These are phyloP conservation scores for Condylostylus longicornis DNA, from an alignment of 1,140 invertebrate species.

Conservation along the genomic window DNA sequence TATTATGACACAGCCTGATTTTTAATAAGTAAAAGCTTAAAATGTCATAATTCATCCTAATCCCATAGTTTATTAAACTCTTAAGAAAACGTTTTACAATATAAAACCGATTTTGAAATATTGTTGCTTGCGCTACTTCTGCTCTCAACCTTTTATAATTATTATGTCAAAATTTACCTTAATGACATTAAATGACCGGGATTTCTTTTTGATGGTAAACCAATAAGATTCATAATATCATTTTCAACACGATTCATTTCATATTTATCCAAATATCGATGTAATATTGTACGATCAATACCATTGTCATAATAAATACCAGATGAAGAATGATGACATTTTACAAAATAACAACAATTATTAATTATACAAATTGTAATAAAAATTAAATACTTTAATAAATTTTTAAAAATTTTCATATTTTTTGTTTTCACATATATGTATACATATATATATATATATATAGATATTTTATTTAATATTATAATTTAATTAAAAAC, in stretches of 20 bases:
- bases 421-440: too few relatives aligned
- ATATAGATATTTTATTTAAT: too few relatives aligned
- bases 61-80: not conserved
- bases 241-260: conserved; percentile 66
- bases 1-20: not conserved
- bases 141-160: not conserved
- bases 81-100: not conserved
- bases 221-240: conserved; percentile 67
- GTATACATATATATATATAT: too few relatives aligned
- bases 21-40: not conserved
- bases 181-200: conserved; percentile 5
- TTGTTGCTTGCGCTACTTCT: not conserved
- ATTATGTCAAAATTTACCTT: conserved; percentile 4
- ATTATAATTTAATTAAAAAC: too few relatives aligned
- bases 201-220: conserved; percentile 50
- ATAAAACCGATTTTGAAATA: not conserved
- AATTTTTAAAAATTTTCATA: too few relatives aligned
- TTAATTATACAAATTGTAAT: too few relatives aligned
- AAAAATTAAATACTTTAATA: too few relatives aligned
- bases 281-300: conserved; percentile 61
- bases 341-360: too few relatives aligned
- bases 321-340: too few relatives aligned
- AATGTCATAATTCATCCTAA: not conserved
- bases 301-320: conserved; percentile 75
- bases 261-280: conserved; percentile 46